A percentile compares a stretch with the other conserved stretches of the same genome.
Evolutionary conservation across 2,888 invertebrate species (phyloP).

Genomic region (Halocaridina rubra): DNA sequence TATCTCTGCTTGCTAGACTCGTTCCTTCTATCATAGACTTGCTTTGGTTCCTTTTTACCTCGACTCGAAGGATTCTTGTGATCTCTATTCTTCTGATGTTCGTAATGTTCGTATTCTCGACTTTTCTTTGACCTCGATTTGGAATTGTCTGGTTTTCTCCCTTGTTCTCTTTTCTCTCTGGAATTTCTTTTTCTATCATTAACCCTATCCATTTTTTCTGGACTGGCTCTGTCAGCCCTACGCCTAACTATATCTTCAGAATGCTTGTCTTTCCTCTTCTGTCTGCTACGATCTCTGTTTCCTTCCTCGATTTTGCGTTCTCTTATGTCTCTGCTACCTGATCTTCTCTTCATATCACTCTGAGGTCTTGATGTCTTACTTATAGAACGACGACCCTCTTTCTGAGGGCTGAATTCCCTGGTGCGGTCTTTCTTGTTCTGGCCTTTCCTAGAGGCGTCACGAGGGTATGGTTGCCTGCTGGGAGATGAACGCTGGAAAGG

Average conservation of each 20-base stretch:
- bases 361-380: not conserved
- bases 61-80: not conserved
- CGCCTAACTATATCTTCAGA: not conserved
- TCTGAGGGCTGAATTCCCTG: not conserved
- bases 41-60: not conserved
- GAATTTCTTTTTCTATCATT: not conserved
- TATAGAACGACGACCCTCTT: not conserved
- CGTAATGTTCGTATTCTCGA: not conserved
- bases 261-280: not conserved
- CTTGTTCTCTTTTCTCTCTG: not conserved
- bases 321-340: not conserved
- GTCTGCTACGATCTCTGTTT: not conserved
- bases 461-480: slow-evolving; percentile 6
- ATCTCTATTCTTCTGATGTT: not conserved
- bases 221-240: not conserved
- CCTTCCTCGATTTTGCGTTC: not conserved
- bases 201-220: not conserved
- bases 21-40: not conserved
- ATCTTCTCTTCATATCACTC: slow-evolving; percentile 6
- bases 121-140: not conserved
- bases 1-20: not conserved
- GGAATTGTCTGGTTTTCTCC: not conserved
- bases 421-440: not conserved
- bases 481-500: slow-evolving; percentile 31
- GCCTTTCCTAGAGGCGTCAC: not conserved